Evolutionary conservation across 2,797 vertebrate species (phyloP).

Genomic region (Vireo griseus): DNA sequence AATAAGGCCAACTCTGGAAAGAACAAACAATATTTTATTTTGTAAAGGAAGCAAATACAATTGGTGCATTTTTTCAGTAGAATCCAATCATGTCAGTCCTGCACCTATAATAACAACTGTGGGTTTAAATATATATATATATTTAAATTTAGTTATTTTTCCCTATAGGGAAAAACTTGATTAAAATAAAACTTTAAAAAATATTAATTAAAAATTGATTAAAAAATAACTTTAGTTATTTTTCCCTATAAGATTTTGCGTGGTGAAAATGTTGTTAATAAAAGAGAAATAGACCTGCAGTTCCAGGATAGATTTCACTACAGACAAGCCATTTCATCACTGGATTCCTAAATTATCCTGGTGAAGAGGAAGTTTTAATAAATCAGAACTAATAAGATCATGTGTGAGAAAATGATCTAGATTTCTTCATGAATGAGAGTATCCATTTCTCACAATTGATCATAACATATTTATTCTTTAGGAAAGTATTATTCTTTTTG

Average conservation of each 20-base stretch:
- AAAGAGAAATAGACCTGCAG: not conserved
- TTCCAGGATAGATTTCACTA: not conserved
- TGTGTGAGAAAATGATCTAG: not conserved
- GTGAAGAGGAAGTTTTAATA: not conserved
- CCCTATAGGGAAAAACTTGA: no score
- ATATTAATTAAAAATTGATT: no score
- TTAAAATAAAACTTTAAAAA: no score
- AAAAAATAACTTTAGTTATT: no score
- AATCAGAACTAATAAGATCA: not conserved
- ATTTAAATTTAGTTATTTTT: no score
- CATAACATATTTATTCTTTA: not conserved
- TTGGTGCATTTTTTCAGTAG: not conserved
- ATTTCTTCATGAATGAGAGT: not conserved
- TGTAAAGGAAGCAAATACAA: not conserved
- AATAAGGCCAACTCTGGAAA: not conserved
- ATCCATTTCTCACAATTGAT: not conserved
- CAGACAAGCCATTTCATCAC: not conserved
- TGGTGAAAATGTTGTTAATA: not conserved
- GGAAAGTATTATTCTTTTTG: not conserved
- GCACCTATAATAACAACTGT: not conserved
- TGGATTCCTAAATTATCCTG: not conserved
- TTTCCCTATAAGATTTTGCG: not conserved
- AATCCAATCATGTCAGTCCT: not conserved
- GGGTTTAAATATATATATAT: accelerated
- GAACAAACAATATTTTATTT: not conserved